Conservation (phyloP, 2,888 invertebrate genomes). For the Hypomecis punctinalis region DNA sequence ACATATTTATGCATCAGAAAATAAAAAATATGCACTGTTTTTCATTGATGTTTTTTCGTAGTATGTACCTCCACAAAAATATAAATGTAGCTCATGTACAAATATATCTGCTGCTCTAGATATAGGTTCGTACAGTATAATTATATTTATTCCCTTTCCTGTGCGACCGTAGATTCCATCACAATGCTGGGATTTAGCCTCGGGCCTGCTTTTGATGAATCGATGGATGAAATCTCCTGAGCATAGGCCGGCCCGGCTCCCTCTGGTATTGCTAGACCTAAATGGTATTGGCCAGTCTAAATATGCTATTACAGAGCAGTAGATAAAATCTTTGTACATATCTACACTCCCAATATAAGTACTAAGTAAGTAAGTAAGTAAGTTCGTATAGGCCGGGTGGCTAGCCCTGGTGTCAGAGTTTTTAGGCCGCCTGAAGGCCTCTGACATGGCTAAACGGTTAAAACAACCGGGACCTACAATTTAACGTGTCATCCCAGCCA, state of each 20-base stretch:
- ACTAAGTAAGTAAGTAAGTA: background rate
- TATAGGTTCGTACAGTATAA: slow-evolving; percentile 1
- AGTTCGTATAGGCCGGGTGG: too few relatives aligned
- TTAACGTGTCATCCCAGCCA: too few relatives aligned
- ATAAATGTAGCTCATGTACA: too few relatives aligned
- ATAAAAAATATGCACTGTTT: too few relatives aligned
- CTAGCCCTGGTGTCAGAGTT: too few relatives aligned
- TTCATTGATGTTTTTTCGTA: too few relatives aligned
- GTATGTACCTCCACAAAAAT: too few relatives aligned
- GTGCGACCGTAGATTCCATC: slow-evolving; percentile 32
- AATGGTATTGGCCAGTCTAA: slow-evolving; percentile 33
- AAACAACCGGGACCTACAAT: too few relatives aligned
- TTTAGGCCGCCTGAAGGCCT: too few relatives aligned
- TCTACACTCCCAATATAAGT: too few relatives aligned
- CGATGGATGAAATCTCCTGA: slow-evolving; percentile 58
- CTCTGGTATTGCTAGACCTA: slow-evolving; percentile 30
- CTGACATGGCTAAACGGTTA: too few relatives aligned
- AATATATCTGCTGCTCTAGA: slow-evolving; percentile 29
- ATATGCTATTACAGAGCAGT: slow-evolving; percentile 21
- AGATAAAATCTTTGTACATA: background rate
- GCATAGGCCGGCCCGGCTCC: slow-evolving; percentile 53
- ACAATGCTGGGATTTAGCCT: slow-evolving; percentile 35
- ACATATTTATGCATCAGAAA: too few relatives aligned
- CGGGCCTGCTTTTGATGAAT: slow-evolving; percentile 62
- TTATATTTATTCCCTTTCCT: slow-evolving; percentile 18